A percentile compares a stretch with the other conserved stretches of the same genome.
Conservation (phyloP, 2,888 invertebrate genomes). For the Sturmia bella region DNA sequence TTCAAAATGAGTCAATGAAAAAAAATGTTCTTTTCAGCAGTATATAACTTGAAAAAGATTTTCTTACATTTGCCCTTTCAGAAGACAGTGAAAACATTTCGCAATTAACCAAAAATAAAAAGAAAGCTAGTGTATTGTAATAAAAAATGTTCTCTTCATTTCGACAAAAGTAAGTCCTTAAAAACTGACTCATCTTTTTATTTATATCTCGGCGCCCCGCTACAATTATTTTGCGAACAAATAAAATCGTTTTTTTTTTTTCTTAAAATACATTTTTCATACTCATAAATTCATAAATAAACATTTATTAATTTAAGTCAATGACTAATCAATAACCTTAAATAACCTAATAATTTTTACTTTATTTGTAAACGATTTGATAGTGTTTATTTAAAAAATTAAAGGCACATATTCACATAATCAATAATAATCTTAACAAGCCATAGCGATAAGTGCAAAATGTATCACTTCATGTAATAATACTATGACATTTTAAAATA, state of each 20-base stretch:
- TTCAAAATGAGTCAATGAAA: no score
- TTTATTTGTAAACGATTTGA: neutral
- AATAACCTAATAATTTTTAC: neutral
- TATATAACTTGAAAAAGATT: no score
- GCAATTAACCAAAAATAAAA: no score
- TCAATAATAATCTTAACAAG: conserved; percentile 54
- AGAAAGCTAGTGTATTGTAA: no score
- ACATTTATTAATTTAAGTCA: conserved; percentile 27
- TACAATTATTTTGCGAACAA: neutral
- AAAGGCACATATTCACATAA: conserved; percentile 19
- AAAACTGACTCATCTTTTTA: no score
- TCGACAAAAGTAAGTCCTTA: no score
- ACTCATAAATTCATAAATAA: conserved; percentile 35
- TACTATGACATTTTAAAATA: conserved; percentile 51
- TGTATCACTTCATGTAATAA: conserved; percentile 35
- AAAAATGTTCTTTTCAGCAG: no score
- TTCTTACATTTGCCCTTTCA: no score
- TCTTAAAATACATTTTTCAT: conserved; percentile 2
- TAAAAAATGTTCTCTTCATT: no score
- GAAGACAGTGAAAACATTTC: no score
- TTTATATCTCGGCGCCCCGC: no score
- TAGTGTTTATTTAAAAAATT: conserved; percentile 27
- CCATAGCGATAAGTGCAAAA: conserved; percentile 52
- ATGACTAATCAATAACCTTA: conserved; percentile 33
- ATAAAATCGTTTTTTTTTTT: neutral